A percentile compares a stretch with the other conserved stretches of the same genome.
Conservation (phyloP, 1,140 invertebrate species). For the Cotesia vestalis region DNA sequence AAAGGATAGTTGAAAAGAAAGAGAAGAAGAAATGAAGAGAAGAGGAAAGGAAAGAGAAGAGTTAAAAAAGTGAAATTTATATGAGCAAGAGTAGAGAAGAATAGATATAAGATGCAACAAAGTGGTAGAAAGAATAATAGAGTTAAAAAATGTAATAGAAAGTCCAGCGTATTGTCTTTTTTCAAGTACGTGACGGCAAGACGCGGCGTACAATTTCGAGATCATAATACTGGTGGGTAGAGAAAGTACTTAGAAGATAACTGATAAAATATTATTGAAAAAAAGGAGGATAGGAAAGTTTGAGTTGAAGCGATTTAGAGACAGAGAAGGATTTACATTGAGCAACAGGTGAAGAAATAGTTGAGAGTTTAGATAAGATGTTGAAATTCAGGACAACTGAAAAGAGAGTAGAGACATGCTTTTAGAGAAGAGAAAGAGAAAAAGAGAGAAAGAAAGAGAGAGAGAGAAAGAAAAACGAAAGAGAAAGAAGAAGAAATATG, state of each 20-base stretch:
- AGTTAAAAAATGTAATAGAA: constrained; percentile 20
- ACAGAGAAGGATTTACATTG: no score
- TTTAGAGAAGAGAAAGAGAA: constrained; percentile 17
- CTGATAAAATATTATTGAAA: neutral
- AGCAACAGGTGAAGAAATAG: no score
- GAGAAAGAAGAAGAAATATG: constrained; percentile 21
- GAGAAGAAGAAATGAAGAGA: no score
- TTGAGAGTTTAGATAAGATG: no score
- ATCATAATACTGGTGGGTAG: constrained; percentile 55
- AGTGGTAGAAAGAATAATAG: constrained; percentile 8
- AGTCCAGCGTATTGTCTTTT: constrained; percentile 9
- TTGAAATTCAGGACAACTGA: no score
- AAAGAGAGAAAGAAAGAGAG: constrained; percentile 9
- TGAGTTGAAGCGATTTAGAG: no score
- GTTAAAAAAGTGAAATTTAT: neutral
- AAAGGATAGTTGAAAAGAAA: neutral
- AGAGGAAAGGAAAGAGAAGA: neutral
- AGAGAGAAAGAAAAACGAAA: constrained; percentile 5
- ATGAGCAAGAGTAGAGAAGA: neutral
- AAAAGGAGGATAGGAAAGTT: constrained; percentile 11
- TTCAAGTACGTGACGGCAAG: constrained; percentile 34
- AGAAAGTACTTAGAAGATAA: constrained; percentile 23
- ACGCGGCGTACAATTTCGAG: constrained; percentile 41
- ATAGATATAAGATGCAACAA: constrained; percentile 2
- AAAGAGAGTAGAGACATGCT: neutral